Conservation (phyloP, 2,888 invertebrate species). For the Ormyrus thymus region DNA sequence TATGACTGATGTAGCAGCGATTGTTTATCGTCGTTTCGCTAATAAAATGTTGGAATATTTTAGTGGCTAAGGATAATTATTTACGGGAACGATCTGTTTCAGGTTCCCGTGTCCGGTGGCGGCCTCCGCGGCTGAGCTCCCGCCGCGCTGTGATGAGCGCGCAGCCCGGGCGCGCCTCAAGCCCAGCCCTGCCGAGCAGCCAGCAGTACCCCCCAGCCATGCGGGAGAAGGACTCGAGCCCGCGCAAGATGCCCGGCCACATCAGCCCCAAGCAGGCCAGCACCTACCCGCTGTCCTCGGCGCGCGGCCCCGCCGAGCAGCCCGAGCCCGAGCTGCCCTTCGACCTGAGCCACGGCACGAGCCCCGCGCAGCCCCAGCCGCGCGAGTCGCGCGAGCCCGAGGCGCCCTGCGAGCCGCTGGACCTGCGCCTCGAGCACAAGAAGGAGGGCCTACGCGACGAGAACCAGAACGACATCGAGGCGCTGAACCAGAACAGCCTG, state of each 20-base stretch:
- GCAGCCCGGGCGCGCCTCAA: constrained; percentile 35
- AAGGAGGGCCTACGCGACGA: constrained; percentile 87
- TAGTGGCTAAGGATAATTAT: too few relatives aligned
- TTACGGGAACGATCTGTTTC: constrained; percentile 49
- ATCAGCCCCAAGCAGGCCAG: constrained; percentile 85
- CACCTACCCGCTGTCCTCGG: constrained; percentile 80
- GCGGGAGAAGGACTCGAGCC: constrained; percentile 95
- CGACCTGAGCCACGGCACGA: constrained; percentile 79
- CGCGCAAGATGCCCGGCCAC: constrained; percentile 88
- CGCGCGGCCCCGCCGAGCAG: constrained; percentile 69
- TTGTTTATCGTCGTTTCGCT: too few relatives aligned
- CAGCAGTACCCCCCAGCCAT: constrained; percentile 78
- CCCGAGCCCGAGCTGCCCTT: constrained; percentile 72
- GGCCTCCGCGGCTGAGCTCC: constrained; percentile 57
- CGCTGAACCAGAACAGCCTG: constrained; percentile 68
- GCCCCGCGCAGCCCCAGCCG: constrained; percentile 77
- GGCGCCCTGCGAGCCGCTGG: constrained; percentile 89
- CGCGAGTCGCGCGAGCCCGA: constrained; percentile 68
- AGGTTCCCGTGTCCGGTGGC: constrained; percentile 57
- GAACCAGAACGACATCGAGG: constrained; percentile 86
- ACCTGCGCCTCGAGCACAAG: constrained; percentile 90
- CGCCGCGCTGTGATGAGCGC: constrained; percentile 69
- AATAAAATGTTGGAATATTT: too few relatives aligned
- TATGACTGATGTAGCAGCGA: too few relatives aligned
- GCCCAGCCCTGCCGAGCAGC: constrained; percentile 56